Base-by-base conservation (phyloP, 2,797 vertebrate genomes). In the Margarornis squamiger region DNA sequence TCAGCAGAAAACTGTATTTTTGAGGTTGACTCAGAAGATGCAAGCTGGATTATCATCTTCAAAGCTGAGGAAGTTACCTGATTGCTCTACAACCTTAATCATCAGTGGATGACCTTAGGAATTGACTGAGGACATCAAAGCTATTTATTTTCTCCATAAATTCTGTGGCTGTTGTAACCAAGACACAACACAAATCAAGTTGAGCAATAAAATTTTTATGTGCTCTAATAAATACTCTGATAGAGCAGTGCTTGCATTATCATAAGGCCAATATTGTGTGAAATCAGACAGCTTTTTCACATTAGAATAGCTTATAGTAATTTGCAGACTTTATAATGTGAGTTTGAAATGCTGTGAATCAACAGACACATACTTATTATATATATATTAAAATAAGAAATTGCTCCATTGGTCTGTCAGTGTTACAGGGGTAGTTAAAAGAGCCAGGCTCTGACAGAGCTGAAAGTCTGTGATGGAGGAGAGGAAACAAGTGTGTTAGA, bases 341-440 rank as follows among this genome's bases (percentile, higher is more conserved):
- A 95, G 92, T 96, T 97, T 90, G 90, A 96, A 93, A 97, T 93
- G 96, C 95, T 95, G 89, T 96, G 95, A 97, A 96, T 96, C 90
- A 77, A 91, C 34, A 48, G 73, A 84, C 84, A 85, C 49, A 41
- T 68, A 76, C 65, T 30, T 48, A 70, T 16, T 54, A 68, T 65
- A 66, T 22, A 78, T 30, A 30, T 45, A 57, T 65, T 82, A 89
- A 90, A 78, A 73, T 34, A 70, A 90, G 46, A 32, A 85, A 87
- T 71, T 34, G 83, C 62, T 94, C 88, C 34, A 7, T 24, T 51
- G 91, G 52, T 70, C 30, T 86, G 65, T 71, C 94, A 85, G 82
- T 81, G 74, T 86, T 92, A 52, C 23, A 8, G 39, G 27, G 88
- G 77, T 66, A 18, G 22, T 20, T n/a, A 59, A 34, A 36, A 54